Conservation (phyloP, 1,140 invertebrate species). For the Halictus rubicundus region DNA sequence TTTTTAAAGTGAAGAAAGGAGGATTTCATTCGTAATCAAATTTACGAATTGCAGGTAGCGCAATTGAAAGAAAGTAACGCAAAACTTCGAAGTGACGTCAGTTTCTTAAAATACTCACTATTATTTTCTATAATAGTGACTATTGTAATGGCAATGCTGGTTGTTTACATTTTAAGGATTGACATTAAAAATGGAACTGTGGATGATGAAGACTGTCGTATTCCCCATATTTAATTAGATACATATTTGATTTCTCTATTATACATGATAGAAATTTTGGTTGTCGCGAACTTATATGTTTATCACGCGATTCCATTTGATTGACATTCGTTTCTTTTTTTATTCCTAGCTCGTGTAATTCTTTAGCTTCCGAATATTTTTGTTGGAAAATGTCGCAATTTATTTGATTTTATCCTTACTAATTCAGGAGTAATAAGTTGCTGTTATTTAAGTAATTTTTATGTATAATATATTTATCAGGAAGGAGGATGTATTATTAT, state of each 20-base stretch:
- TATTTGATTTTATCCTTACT: constrained; percentile 1
- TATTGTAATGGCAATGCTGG: constrained; percentile 66
- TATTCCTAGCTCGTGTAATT: neutral
- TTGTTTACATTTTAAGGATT: constrained; percentile 64
- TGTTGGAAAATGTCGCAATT: constrained; percentile 4
- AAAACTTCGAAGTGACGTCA: constrained; percentile 70
- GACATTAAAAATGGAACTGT: constrained; percentile 57
- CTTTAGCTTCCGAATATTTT: neutral
- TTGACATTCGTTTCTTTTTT: neutral
- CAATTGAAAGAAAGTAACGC: constrained; percentile 71
- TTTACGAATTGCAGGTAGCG: constrained; percentile 68
- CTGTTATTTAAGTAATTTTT: neutral
- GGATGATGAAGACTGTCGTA: constrained; percentile 49
- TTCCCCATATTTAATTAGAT: constrained; percentile 25
- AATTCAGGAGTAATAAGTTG: constrained; percentile 6
- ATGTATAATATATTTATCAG: constrained; percentile 7
- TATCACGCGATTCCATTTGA: neutral
- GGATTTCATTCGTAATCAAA: constrained; percentile 14
- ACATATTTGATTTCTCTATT: neutral
- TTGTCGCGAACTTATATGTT: constrained; percentile 24
- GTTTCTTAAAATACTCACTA: constrained; percentile 70
- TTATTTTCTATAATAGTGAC: constrained; percentile 71
- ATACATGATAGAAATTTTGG: constrained; percentile 2
- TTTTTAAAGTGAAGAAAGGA: neutral
- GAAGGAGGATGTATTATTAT: constrained; percentile 20